Evolutionary conservation across 2,797 vertebrate species (phyloP), one percentile per base, ranked within the genome.

Genomic region (Poeciliopsis infans): DNA sequence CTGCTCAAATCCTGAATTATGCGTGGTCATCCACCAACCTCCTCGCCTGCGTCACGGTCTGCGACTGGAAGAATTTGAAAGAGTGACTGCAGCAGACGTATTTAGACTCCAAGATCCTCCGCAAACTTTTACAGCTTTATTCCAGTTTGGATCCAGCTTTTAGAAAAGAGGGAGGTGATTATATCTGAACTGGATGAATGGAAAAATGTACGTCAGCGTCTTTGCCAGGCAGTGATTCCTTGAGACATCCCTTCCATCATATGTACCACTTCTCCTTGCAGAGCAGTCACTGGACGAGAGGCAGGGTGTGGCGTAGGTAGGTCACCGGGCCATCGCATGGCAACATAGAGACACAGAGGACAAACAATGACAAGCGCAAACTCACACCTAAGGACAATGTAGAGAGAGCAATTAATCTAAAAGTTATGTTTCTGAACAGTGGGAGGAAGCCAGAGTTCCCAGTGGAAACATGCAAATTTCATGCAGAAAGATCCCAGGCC

Each of bases 131-230:
- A 23, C 64, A 20, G 8, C 36, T 23, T 39, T 11, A 66, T 28
- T 12, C 57, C n/a, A 59, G 13, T 5, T 83, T 20, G 74, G 83
- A 83, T 85, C 73, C 75, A 78, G 89, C 79, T 76, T 79, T 69
- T 80, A 91, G 88, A 86, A 81, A 84, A 83, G 85, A 85, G 75
- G 73, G 84, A 86, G 57, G 78, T 90, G 91, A 91, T 94, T 93
- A 89, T 78, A 94, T 93, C 87, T 84, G 87, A 91, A 89, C 71
- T 88, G 85, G 88, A 92, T 87, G 89, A 89, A 93, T 91, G 92
- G 92, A 94, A 95, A 94, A 95, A 93, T 87, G 69, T 88, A 90
- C 90, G 88, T 94, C 84, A 93, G 76, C 89, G 89, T 91, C 85
- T 18, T 41, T 78, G 57, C 7, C 85, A 91, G 82, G 83, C 76